Evolutionary conservation across 2,797 vertebrate species (phyloP).

Genomic region (Chloroceryle inda): DNA sequence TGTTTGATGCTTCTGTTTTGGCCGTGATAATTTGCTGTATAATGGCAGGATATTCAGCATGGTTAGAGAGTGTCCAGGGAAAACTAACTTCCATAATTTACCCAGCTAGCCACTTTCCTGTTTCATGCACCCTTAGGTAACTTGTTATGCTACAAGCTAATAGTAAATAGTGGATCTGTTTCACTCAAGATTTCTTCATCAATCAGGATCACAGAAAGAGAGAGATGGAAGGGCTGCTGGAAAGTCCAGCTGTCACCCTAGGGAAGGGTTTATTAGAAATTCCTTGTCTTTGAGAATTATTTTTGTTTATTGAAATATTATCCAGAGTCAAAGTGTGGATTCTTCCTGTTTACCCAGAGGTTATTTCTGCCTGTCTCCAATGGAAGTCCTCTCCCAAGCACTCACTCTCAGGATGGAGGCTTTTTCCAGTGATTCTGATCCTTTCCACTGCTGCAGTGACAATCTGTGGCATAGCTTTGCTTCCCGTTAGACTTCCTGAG

Average conservation of each 20-base stretch:
- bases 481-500: constrained; percentile 12
- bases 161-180: neutral
- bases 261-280: neutral
- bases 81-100: neutral
- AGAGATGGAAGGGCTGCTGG: neutral
- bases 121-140: neutral
- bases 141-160: neutral
- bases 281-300: neutral
- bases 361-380: neutral
- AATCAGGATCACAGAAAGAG: neutral
- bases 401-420: neutral
- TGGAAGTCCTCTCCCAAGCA: neutral
- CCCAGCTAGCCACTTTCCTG: neutral
- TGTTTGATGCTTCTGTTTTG: neutral
- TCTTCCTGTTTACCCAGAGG: neutral
- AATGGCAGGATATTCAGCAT: neutral
- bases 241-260: neutral
- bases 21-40: neutral
- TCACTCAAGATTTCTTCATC: neutral
- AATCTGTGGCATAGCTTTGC: constrained; percentile 12
- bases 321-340: neutral
- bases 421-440: neutral
- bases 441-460: neutral
- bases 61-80: neutral
- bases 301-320: neutral